Base-by-base conservation (phyloP, 2,797 vertebrate genomes). In the Scyliorhinus canicula region DNA sequence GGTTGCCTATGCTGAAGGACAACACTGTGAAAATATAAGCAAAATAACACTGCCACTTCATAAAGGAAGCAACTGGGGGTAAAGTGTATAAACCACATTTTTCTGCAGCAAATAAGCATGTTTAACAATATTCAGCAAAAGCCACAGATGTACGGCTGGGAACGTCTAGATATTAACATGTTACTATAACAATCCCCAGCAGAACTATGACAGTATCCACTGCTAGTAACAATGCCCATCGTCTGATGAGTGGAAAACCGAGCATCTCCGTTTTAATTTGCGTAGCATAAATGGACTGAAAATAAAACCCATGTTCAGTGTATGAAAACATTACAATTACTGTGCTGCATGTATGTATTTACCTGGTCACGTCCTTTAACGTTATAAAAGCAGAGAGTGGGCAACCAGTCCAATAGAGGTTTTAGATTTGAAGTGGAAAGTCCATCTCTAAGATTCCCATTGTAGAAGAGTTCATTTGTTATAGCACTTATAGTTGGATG, bases 371-470 rank as follows among this genome's bases (percentile, higher is more conserved):
- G 52, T 8, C 98, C 98, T 3, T 95, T 96, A 8, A 98, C 95
- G 0, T 96, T 97, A 47, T 97, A 98, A 95, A 98, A 98, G 65
- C 97, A 97, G 0, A 98, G 95, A 0, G 97, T 98, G 88, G 98
- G 98, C 2, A 98, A 96, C 98, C 98, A 98, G 7, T 96, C 95
- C 95, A 97, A 0, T 0, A 97, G 60, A 67, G 97, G 97, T 40
- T 95, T 60, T 84, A 97, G 96, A 0, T 98, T 97, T 1, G 71
- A 11, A 95, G 97, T 95, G 0, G 97, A 96, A 95, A 98, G 85
- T 0, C 98, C 98, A 8, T 98, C 95, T 8, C 95, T 31, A 55
- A 98, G 96, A 44, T 79, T 91, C 21, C 97, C 97, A 5, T 95
- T 95, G 0, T 98, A 98, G 95, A 98, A 98, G 1, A 98, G 96